These are phyloP conservation scores for Lycorma delicatula DNA, from an alignment of 1,140 invertebrate genomes.

Conservation along the genomic window DNA sequence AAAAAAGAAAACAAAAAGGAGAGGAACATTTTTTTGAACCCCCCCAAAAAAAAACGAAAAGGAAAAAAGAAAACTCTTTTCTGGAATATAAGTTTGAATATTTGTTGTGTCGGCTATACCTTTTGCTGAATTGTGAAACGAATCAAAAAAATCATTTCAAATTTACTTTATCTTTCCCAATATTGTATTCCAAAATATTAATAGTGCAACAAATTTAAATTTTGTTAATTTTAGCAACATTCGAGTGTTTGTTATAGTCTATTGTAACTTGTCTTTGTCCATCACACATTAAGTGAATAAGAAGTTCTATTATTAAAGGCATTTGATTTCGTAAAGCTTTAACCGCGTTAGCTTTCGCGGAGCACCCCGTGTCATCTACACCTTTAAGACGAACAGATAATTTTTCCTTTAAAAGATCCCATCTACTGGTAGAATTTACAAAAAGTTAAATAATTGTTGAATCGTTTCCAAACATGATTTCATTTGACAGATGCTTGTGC, in stretches of 20 bases:
- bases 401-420: constrained; percentile 1
- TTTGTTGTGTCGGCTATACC: neutral
- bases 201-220: neutral
- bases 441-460: neutral
- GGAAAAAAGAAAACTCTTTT: too few species aligned
- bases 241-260: neutral
- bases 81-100: neutral
- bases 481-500: neutral
- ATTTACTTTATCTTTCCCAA: neutral
- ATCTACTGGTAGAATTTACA: neutral
- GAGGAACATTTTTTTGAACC: too few species aligned
- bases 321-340: neutral
- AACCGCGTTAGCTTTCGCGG: neutral
- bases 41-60: too few species aligned
- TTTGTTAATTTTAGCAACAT: neutral
- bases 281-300: neutral
- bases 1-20: too few species aligned
- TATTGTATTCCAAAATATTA: neutral
- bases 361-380: neutral
- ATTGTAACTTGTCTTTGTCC: neutral
- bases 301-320: neutral
- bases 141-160: neutral
- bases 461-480: neutral
- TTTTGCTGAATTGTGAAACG: neutral
- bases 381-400: neutral